Conservation (phyloP, 2,888 invertebrate genomes). For the Anoplius nigerrimus region DNA sequence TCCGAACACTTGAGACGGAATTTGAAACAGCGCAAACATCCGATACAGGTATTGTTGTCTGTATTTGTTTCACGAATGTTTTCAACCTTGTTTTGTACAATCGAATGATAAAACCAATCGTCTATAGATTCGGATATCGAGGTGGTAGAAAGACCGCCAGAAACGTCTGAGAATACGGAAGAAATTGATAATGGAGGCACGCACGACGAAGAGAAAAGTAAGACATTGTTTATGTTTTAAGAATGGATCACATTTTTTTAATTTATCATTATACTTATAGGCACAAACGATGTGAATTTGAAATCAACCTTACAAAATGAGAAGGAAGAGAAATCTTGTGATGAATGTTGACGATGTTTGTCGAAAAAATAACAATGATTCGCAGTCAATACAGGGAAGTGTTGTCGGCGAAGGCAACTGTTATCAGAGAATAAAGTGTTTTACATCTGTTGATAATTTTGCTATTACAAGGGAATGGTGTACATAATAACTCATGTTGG, state of each 20-base stretch:
- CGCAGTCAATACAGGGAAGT: too few species aligned
- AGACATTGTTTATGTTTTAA: background rate
- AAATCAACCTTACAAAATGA: too few species aligned
- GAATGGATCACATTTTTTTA: background rate
- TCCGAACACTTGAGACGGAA: conserved; percentile 28
- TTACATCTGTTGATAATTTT: too few species aligned
- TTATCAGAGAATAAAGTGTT: too few species aligned
- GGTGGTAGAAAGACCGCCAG: conserved; percentile 67
- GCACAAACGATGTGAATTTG: too few species aligned
- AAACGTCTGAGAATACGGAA: conserved; percentile 44
- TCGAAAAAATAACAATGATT: too few species aligned
- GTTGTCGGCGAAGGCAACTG: too few species aligned
- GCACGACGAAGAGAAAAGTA: conserved; percentile 38
- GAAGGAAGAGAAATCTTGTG: background rate
- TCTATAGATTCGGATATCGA: conserved; percentile 71
- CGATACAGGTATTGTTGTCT: conserved; percentile 58
- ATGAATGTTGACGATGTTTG: background rate
- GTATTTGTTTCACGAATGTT: background rate
- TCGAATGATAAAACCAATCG: conserved; percentile 5
- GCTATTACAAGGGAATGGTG: too few species aligned
- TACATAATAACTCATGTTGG: too few species aligned
- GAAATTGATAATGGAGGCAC: conserved; percentile 14
- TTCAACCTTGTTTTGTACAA: too few species aligned
- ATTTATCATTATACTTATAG: background rate
- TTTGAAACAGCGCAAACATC: conserved; percentile 51